Conservation (phyloP, 2,113 vertebrate species). For the Pseudopipra pipra region DNA sequence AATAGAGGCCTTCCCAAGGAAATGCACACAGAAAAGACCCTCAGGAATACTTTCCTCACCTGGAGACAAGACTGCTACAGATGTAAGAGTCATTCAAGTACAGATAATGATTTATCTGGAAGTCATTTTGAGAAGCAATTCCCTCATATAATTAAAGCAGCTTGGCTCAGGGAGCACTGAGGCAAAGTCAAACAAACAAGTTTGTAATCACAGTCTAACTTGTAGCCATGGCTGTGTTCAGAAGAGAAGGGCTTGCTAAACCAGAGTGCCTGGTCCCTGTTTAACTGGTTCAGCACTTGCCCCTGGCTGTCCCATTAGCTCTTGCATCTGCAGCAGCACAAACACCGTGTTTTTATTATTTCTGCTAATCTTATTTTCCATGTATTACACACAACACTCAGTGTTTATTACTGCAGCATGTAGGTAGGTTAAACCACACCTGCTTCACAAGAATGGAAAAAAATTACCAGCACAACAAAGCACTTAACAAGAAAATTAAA, state of each 20-base stretch:
- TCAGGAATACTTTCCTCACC: not conserved
- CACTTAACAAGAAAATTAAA: not conserved
- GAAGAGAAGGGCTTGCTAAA: constrained; percentile 30
- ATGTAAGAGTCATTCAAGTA: not conserved
- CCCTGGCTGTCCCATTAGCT: not conserved
- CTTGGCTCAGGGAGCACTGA: not conserved
- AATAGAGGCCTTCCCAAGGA: not conserved
- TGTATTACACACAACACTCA: not conserved
- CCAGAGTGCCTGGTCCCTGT: constrained; percentile 16
- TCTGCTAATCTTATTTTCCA: not conserved
- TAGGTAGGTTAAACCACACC: not conserved
- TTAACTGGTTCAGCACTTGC: constrained; percentile 33
- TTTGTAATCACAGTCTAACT: not conserved
- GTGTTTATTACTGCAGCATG: not conserved
- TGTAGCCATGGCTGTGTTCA: not conserved
- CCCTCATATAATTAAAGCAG: not conserved
- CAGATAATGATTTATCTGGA: constrained; percentile 4
- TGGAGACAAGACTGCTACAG: not conserved
- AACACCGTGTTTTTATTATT: not conserved
- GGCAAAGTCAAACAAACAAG: constrained; percentile 8
- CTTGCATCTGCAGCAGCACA: constrained; percentile 1
- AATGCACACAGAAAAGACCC: not conserved
- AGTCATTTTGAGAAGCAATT: not conserved
- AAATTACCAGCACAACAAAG: not conserved
- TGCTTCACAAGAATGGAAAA: not conserved